Conservation (phyloP, 1,140 invertebrate species). For the Formica exsecta region DNA sequence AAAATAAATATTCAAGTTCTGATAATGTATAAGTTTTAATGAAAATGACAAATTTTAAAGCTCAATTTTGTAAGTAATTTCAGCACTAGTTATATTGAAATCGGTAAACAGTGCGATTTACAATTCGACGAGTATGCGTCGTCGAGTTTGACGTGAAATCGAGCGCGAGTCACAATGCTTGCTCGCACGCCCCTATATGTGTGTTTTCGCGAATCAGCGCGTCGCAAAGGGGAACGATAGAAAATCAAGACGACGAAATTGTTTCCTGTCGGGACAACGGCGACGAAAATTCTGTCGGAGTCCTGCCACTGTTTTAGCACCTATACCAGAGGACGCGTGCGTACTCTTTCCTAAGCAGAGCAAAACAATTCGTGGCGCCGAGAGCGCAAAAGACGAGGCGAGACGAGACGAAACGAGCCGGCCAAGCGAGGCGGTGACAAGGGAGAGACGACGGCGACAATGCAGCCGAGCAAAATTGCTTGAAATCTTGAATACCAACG, state of each 20-base stretch:
- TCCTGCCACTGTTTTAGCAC: slow-evolving; percentile 45
- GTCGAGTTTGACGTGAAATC: slow-evolving; percentile 29
- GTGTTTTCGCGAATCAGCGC: slow-evolving; percentile 60
- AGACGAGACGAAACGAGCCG: background rate
- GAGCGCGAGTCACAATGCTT: slow-evolving; percentile 21
- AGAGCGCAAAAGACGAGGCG: slow-evolving; percentile 33
- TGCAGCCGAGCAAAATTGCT: slow-evolving; percentile 72
- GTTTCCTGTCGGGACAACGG: slow-evolving; percentile 66
- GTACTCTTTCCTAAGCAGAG: slow-evolving; percentile 60
- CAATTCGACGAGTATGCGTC: slow-evolving; percentile 11
- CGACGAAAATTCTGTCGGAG: slow-evolving; percentile 56
- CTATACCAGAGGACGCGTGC: slow-evolving; percentile 6
- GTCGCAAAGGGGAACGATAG: slow-evolving; percentile 54
- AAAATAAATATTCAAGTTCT: background rate
- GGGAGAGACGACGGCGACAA: slow-evolving; percentile 59
- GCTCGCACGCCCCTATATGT: background rate
- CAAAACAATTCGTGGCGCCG: slow-evolving; percentile 65
- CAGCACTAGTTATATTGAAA: slow-evolving; percentile 27
- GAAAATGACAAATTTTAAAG: slow-evolving; percentile 13
- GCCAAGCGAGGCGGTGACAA: slow-evolving; percentile 28
- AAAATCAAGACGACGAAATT: slow-evolving; percentile 62
- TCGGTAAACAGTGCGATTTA: slow-evolving; percentile 30
- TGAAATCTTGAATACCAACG: slow-evolving; percentile 74
- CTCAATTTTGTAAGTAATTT: slow-evolving; percentile 6
- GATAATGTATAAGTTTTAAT: background rate